A percentile compares a stretch with the other conserved stretches of the same genome.
These are phyloP conservation scores for Campylomormyrus numenius DNA, from an alignment of 2,113 vertebrate species.

Conservation along the genomic window DNA sequence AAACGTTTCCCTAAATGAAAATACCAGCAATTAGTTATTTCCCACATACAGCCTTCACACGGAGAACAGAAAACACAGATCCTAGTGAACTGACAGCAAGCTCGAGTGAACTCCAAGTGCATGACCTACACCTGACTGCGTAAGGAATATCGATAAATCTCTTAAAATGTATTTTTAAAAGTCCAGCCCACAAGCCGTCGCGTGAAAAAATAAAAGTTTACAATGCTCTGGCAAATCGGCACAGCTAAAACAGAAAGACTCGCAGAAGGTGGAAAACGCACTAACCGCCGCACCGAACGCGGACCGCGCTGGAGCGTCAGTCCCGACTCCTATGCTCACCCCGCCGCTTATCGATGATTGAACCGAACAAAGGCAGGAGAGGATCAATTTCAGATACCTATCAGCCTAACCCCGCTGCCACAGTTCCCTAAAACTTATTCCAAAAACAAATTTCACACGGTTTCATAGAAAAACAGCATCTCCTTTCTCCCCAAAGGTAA, in stretches of 20 bases:
- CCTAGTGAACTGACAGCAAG: neutral
- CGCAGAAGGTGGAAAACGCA: neutral
- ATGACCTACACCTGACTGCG: conserved; percentile 1
- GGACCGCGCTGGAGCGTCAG: neutral
- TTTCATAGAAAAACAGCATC: neutral
- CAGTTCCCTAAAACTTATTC: conserved; percentile 3
- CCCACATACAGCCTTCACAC: neutral
- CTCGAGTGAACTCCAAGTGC: neutral
- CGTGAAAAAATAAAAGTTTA: neutral
- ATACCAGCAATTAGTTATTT: neutral
- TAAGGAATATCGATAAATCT: neutral
- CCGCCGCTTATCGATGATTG: conserved; percentile 53
- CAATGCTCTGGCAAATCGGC: neutral
- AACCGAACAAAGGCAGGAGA: conserved; percentile 65
- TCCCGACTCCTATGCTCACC: conserved; percentile 44
- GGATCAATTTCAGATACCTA: conserved; percentile 63
- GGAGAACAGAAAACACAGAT: neutral
- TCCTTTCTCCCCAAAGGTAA: conserved; percentile 24
- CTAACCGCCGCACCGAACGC: neutral
- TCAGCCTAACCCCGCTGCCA: conserved; percentile 42
- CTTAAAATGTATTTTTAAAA: neutral
- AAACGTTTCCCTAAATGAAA: neutral
- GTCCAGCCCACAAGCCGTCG: neutral
- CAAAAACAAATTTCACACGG: conserved; percentile 16
- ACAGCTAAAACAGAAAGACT: neutral